A percentile compares a stretch with the other conserved stretches of the same genome.
Evolutionary conservation across 2,888 invertebrate genomes (phyloP).

Genomic region (Dasypogon diadema): DNA sequence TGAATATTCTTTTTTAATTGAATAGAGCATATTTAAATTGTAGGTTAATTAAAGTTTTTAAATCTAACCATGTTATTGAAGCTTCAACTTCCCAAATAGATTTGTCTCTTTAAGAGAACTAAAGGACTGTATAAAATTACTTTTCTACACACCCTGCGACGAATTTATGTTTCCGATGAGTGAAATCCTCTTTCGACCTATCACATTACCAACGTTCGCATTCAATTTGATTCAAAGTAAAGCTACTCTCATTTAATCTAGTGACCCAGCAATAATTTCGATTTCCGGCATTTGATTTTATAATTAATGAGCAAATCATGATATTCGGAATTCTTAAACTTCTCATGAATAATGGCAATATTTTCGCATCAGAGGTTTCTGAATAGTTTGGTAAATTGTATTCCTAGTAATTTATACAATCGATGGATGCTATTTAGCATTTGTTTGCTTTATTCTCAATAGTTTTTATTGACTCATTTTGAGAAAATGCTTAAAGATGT

Average conservation of each 20-base stretch:
- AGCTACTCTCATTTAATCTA: slow-evolving; percentile 52
- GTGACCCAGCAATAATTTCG: slow-evolving; percentile 53
- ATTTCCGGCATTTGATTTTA: slow-evolving; percentile 54
- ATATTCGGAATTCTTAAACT: not conserved
- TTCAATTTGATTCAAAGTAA: slow-evolving; percentile 19
- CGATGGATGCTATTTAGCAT: not conserved
- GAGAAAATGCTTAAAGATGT: not conserved
- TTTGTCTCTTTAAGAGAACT: no score
- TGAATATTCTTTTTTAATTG: no score
- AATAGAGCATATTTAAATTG: no score
- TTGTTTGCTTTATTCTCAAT: not conserved
- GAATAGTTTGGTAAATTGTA: not conserved
- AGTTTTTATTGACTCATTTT: not conserved
- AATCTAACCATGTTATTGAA: no score
- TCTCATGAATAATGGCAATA: not conserved
- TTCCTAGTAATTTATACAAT: not conserved
- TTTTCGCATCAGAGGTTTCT: not conserved
- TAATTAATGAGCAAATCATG: slow-evolving; percentile 51
- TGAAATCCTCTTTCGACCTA: no score
- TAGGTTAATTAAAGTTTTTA: no score
- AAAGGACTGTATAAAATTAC: no score
- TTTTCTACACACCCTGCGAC: no score
- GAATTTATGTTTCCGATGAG: no score
- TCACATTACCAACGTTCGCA: not conserved
- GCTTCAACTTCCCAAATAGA: no score